Percentiles rank a stretch among this genome's conserved stretches.
phyloP scores from a whole-genome alignment of 2,113 vertebrate species.

The Motacilla alba region DNA sequence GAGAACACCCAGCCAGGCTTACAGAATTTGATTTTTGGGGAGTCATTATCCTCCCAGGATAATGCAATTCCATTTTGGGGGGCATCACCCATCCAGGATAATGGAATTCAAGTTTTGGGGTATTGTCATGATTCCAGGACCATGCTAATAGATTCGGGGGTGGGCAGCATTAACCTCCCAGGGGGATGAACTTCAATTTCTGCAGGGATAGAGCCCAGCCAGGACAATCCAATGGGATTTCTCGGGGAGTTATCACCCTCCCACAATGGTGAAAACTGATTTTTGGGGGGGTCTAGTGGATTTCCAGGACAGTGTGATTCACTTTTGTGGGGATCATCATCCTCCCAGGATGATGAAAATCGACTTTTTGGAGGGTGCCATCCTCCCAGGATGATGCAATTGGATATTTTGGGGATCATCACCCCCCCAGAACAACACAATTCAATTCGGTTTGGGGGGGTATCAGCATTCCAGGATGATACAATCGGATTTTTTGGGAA shows the following conservation, averaged over 20 bases:
- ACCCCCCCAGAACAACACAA: not conserved
- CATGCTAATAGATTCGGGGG: not conserved
- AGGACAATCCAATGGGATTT: not conserved
- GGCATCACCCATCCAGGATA: too few species aligned
- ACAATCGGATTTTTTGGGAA: not conserved
- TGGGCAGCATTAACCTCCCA: not conserved
- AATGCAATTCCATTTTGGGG: fast-evolving
- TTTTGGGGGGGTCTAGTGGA: not conserved
- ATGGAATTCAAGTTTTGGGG: not conserved
- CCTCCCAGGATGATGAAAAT: not conserved
- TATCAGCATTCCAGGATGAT: not conserved
- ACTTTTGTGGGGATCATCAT: fast-evolving
- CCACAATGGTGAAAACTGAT: fast-evolving
- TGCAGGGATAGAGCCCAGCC: not conserved
- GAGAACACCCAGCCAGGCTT: not conserved
- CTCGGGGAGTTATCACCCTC: fast-evolving
- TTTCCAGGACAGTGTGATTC: not conserved
- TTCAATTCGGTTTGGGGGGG: fast-evolving
- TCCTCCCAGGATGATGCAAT: not conserved
- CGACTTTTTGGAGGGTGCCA: too few species aligned
- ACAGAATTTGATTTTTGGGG: not conserved
- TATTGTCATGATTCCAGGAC: fast-evolving
- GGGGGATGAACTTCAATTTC: not conserved
- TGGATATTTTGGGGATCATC: too few species aligned
- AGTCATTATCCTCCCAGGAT: fast-evolving